Conservation (phyloP, 2,797 vertebrate species). For the Xiphophorus birchmanni region DNA sequence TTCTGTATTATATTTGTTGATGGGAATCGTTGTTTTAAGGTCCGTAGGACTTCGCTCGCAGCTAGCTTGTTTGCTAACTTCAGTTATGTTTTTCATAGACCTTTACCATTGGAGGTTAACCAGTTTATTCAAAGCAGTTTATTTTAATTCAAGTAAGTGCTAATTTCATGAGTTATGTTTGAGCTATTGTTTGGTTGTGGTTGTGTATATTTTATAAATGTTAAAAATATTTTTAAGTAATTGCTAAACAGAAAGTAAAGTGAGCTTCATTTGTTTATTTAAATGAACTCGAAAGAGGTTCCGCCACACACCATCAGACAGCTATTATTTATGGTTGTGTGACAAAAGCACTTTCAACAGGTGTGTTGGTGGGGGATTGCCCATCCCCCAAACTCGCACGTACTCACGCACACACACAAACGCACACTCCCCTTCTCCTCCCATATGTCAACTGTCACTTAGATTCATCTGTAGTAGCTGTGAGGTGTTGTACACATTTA, state of each 20-base stretch:
- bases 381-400: conserved; percentile 58
- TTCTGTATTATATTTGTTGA: not conserved
- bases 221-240: not conserved
- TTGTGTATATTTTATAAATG: not conserved
- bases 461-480: conserved; percentile 61
- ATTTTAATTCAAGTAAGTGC: not conserved
- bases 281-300: not conserved
- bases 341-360: conserved; percentile 76
- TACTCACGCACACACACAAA: conserved; percentile 16
- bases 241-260: not conserved
- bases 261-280: not conserved
- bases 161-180: not conserved
- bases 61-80: conserved; percentile 73
- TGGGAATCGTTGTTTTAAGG: not conserved
- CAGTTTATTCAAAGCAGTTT: not conserved
- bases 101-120: conserved; percentile 17
- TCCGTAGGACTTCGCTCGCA: conserved; percentile 22
- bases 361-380: conserved; percentile 63
- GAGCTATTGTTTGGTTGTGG: not conserved
- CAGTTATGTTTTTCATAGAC: conserved; percentile 12
- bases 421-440: conserved; percentile 12
- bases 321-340: conserved; percentile 41
- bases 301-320: not conserved
- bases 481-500: conserved; percentile 1
- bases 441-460: conserved; percentile 56